Base-by-base conservation (phyloP, 2,888 invertebrate species). In the Mesorhabditis belari region DNA sequence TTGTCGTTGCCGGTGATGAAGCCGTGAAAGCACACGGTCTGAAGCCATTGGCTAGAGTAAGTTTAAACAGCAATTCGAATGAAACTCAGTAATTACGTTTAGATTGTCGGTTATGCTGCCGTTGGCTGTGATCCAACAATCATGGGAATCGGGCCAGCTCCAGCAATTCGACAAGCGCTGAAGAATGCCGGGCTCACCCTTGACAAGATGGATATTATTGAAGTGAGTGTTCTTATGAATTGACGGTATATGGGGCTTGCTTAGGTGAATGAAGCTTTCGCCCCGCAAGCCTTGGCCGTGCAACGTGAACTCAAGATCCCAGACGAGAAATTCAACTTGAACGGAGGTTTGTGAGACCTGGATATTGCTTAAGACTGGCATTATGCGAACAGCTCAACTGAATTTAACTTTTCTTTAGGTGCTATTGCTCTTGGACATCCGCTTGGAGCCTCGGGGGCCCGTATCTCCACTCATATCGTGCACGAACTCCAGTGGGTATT, bases 261-360 rank as follows among this genome's bases (percentile, higher is more conserved):
- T 55, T 35, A 76, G 75, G 73, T 96, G 74, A 98, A 98, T 84
- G 98, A 98, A 84, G 98, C 98, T 0, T 98, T 98, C 85, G 92
- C 88, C 53, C 90, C 94, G 0, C 98, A 98, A 84, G 90, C 90
- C 3, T 84, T 98, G 9, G 72, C 96, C 0, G 95, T 95, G 74
- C 89, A 88, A 55, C 91, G 91, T 80, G 92, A 90, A 56, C 85
- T 98, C 55, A 88, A 88, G 67, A 83, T 98, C 64, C 91, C 96
- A 82, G 83, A 88, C 64, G 87, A 88, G 69, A 93, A 91, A 81
- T 84, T 94, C 73, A 98, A 98, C 83, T 88, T 92, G 21, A 89
- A 92, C 53, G 75, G 74, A 24, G 75, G 74, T 24, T 70, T 51
- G 12, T 12, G 44, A 12, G 17, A 44, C 12, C 17, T 17, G 44